A percentile compares a stretch with the other conserved stretches of the same genome.
Conservation (phyloP, 2,113 vertebrate genomes). For the Vulpes lagopus region DNA sequence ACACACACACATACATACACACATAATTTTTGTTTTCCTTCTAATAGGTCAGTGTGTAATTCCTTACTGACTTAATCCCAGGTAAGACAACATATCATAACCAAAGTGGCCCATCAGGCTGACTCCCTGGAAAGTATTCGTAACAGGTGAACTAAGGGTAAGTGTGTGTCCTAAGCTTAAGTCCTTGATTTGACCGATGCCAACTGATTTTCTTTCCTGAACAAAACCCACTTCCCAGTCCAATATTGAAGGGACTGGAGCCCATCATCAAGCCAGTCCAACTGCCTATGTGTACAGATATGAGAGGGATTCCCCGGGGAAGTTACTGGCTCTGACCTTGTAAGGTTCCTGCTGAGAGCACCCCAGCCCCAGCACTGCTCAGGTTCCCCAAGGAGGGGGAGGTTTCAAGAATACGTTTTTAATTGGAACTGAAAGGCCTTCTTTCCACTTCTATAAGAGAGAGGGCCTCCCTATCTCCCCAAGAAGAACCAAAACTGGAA, state of each 20-base stretch:
- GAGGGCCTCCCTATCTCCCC: neutral
- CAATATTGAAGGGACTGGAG: too few relatives aligned
- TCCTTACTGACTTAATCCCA: neutral
- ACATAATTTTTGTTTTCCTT: neutral
- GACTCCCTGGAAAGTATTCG: neutral
- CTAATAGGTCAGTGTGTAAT: neutral
- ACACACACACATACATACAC: neutral
- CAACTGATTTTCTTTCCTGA: neutral
- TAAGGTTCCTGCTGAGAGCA: neutral
- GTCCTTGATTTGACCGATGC: neutral
- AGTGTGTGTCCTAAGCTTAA: neutral
- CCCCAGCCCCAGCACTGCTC: neutral
- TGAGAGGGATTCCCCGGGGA: neutral
- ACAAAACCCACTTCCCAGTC: neutral
- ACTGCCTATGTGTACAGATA: neutral
- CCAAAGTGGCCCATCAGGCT: neutral
- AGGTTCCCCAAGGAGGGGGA: neutral
- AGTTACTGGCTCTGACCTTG: accelerated
- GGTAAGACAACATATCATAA: neutral
- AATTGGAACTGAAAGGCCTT: neutral
- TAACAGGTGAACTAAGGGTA: neutral
- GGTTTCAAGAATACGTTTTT: neutral
- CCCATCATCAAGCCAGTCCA: neutral
- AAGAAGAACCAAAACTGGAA: neutral
- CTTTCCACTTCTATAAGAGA: neutral